Evolutionary conservation across 23 tunicate species (phyloP).

Genomic region (Corella eumyota): DNA sequence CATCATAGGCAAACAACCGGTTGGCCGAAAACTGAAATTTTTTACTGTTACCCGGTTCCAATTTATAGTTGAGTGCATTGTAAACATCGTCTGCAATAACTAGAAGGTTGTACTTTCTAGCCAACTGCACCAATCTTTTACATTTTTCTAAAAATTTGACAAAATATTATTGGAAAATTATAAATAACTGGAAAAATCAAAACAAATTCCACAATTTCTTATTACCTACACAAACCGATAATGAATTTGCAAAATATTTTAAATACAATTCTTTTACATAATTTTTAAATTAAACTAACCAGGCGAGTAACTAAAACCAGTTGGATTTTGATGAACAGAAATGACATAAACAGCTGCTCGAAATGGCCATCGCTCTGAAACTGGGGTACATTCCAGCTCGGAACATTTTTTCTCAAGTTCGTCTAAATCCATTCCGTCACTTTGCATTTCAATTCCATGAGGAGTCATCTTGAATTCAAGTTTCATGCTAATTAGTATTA

Average conservation of each 20-base stretch:
- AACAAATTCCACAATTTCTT: no score
- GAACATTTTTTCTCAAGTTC: slow-evolving; percentile 27
- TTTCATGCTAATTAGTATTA: background rate
- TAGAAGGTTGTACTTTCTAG: slow-evolving; percentile 54
- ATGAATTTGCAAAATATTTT: no score
- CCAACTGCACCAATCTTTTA: slow-evolving; percentile 28
- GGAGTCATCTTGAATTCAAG: slow-evolving; percentile 17
- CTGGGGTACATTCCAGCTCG: slow-evolving; percentile 5
- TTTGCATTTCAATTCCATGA: slow-evolving; percentile 16
- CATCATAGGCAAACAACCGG: slow-evolving; percentile 59
- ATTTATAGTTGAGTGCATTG: slow-evolving; percentile 32
- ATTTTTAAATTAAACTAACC: slow-evolving; percentile 13
- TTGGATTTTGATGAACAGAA: slow-evolving; percentile 73
- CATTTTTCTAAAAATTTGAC: slow-evolving; percentile 63
- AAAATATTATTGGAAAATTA: background rate
- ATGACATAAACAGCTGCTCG: slow-evolving; percentile 61
- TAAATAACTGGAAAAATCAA: background rate
- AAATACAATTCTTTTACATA: no score
- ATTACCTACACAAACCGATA: no score
- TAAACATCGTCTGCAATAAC: slow-evolving; percentile 73
- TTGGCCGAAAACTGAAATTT: slow-evolving; percentile 32
- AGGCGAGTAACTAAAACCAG: slow-evolving; percentile 40
- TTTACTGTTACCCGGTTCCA: slow-evolving; percentile 3
- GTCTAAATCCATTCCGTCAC: slow-evolving; percentile 34
- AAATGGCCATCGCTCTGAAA: slow-evolving; percentile 26